Evolutionary conservation across 2,888 invertebrate genomes (phyloP), one percentile per base, ranked within the genome.

Genomic region (Trissoscelio sp.): DNA sequence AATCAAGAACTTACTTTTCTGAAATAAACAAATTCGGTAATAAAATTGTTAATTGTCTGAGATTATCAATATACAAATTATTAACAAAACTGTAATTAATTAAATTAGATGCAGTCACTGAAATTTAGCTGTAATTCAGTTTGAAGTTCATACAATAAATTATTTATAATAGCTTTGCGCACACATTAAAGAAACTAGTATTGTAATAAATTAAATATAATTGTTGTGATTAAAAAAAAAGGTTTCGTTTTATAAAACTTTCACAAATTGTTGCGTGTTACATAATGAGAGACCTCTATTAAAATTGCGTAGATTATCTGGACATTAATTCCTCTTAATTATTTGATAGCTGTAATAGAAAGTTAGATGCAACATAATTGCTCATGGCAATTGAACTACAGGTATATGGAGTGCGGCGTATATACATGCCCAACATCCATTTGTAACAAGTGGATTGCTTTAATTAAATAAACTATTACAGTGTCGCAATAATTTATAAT

Each of bases 261-360:
- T 66, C 66, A 53, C 53, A 66, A 66, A 66, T 66, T 53, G 37
- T 66, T 66, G 20, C 39, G n/a, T 53, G 48, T 66, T 66, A 53
- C 39, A 66, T 66, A 66, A 66, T 42, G 51, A 66, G 51, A 66
- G 48, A 16, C 51, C 53, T 53, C 3, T 46, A 24, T 62, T 51
- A 51, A 66, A 66, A 66, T 66, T 39, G 39, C 66, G 34, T 53
- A 53, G 24, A 70, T 70, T 46, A 70, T 70, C 69, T 57, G 31
- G 53, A 70, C 69, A 46, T 70, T 70, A 70, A 70, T 57, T 57
- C 69, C 34, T 39, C 37, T 58, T 70, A 70, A 70, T 70, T 70
- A 70, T 70, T 70, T 70, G 28, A 70, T 70, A 57, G 69, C 69
- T 37, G 42, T 70, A 70, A 70, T 70, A 70, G 69, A 70, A 70